Conservation (phyloP, 2,888 invertebrate genomes). For the Mimas tiliae region DNA sequence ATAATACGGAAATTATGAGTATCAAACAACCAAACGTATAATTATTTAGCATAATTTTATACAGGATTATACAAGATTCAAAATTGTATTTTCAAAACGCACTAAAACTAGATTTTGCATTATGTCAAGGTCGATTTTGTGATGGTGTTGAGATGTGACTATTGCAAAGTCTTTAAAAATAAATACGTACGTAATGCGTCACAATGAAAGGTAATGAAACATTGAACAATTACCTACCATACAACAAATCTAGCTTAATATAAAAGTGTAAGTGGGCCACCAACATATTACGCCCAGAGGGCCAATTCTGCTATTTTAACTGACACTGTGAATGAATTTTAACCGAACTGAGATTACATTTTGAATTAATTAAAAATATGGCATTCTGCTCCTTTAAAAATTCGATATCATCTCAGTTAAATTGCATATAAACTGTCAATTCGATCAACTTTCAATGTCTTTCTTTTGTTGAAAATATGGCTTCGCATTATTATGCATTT, state of each 20-base stretch:
- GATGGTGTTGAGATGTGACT: background rate
- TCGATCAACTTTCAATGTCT: too few species aligned
- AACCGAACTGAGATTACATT: too few species aligned
- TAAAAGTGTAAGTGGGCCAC: too few species aligned
- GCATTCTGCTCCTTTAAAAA: too few species aligned
- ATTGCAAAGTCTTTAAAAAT: background rate
- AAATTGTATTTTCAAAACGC: background rate
- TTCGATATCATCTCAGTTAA: too few species aligned
- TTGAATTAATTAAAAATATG: too few species aligned
- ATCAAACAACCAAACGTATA: background rate
- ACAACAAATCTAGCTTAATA: background rate
- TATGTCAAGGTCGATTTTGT: constrained; percentile 2
- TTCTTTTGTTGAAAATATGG: too few species aligned
- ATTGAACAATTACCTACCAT: background rate
- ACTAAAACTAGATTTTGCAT: background rate
- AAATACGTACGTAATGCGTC: background rate
- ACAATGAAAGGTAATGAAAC: background rate
- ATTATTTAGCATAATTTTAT: background rate
- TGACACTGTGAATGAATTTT: too few species aligned
- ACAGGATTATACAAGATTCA: background rate
- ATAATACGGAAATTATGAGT: background rate
- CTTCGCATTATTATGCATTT: too few species aligned
- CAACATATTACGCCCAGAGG: too few species aligned
- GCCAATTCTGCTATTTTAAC: too few species aligned
- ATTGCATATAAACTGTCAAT: too few species aligned